Percentiles rank a stretch among this genome's conserved stretches.
These are phyloP conservation scores for Hippocampus mohnikei DNA, from an alignment of 2,113 vertebrate species.

Conservation along the genomic window DNA sequence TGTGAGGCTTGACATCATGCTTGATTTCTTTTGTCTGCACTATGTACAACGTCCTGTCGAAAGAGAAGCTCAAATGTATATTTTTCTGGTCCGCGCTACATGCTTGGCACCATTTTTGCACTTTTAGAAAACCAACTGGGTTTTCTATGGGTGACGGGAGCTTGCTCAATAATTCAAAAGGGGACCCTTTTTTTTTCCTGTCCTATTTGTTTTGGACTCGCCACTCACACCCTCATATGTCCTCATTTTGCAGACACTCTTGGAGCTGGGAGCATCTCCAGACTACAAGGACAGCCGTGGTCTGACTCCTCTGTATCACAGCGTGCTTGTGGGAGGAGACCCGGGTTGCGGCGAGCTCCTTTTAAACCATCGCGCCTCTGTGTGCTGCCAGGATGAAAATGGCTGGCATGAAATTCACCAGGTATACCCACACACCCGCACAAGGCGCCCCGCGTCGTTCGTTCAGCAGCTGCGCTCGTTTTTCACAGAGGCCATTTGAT, in stretches of 20 bases:
- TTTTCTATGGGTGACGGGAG: background rate
- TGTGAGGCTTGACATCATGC: background rate
- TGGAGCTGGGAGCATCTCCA: conserved; percentile 89
- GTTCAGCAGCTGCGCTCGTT: conserved; percentile 1
- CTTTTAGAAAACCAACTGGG: background rate
- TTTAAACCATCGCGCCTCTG: conserved; percentile 79
- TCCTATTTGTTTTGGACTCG: background rate
- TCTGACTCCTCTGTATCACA: conserved; percentile 90
- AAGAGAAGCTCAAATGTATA: background rate
- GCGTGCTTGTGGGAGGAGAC: conserved; percentile 85
- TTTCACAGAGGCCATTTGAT: background rate
- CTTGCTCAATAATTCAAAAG: background rate
- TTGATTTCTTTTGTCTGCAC: too few relatives aligned
- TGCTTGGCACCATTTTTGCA: background rate
- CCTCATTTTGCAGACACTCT: conserved; percentile 73
- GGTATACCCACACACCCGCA: conserved; percentile 70
- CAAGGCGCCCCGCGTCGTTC: background rate
- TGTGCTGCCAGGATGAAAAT: conserved; percentile 89
- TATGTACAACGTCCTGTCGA: too few relatives aligned
- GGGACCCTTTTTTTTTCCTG: background rate
- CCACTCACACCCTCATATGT: background rate
- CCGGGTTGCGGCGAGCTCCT: conserved; percentile 91
- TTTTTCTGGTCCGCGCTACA: background rate
- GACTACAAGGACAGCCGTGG: conserved; percentile 95
- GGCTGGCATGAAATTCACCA: conserved; percentile 97